These are phyloP conservation scores for Acromyrmex echinatior DNA, from an alignment of 1,140 invertebrate species.

Conservation along the genomic window DNA sequence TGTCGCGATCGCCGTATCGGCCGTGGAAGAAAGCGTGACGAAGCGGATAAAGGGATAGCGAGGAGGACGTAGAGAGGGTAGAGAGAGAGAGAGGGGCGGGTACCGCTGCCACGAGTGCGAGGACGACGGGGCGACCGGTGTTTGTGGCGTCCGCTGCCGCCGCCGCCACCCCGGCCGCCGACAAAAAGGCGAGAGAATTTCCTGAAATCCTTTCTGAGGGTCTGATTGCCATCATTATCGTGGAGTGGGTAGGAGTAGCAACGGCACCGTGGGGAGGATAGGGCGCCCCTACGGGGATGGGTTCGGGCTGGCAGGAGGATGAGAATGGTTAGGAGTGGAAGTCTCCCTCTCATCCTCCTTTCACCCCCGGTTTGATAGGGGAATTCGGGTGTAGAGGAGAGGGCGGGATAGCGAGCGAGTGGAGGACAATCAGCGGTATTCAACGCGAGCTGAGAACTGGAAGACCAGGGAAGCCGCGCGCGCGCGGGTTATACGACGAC, in stretches of 20 bases:
- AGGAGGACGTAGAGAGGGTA: slow-evolving; percentile 33
- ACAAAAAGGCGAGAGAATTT: slow-evolving; percentile 87
- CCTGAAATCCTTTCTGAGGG: slow-evolving; percentile 87
- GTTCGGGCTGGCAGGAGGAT: slow-evolving; percentile 68
- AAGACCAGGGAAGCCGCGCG: slow-evolving; percentile 68
- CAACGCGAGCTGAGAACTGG: slow-evolving; percentile 80
- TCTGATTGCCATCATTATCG: slow-evolving; percentile 87
- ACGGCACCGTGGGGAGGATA: slow-evolving; percentile 72
- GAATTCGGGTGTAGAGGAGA: slow-evolving; percentile 53
- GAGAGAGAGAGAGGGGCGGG: slow-evolving; percentile 25
- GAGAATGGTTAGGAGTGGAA: slow-evolving; percentile 74
- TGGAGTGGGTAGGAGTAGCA: slow-evolving; percentile 84
- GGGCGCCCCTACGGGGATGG: slow-evolving; percentile 70
- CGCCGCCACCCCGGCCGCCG: slow-evolving; percentile 79
- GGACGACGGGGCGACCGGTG: slow-evolving; percentile 82
- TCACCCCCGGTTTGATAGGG: background rate
- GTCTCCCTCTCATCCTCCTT: slow-evolving; percentile 29
- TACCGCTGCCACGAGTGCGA: slow-evolving; percentile 64
- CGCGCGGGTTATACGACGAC: slow-evolving; percentile 39
- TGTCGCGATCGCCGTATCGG: slow-evolving; percentile 40
- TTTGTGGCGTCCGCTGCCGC: slow-evolving; percentile 85
- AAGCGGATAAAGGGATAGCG: slow-evolving; percentile 24
- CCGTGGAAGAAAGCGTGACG: slow-evolving; percentile 40
- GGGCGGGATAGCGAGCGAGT: slow-evolving; percentile 67
- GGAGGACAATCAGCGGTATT: slow-evolving; percentile 86